A percentile compares a stretch with the other conserved stretches of the same genome.
Conservation (phyloP, 2,888 invertebrate species). For the Eledona agricola region DNA sequence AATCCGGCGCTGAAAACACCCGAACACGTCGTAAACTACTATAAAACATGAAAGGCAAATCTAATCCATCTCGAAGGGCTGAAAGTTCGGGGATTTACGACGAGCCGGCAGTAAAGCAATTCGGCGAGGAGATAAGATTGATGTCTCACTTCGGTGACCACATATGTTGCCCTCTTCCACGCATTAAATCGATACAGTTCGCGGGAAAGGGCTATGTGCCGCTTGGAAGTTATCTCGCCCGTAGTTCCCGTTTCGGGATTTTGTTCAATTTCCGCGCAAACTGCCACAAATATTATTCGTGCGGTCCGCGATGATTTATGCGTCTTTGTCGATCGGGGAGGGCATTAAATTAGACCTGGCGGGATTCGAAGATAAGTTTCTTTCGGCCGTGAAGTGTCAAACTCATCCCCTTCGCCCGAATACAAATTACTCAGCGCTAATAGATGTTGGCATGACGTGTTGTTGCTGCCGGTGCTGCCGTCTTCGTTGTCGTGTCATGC, state of each 20-base stretch:
- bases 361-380: no score
- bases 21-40: slow-evolving; percentile 57
- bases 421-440: slow-evolving; percentile 42
- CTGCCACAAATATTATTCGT: slow-evolving; percentile 41
- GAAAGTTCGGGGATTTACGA: slow-evolving; percentile 55
- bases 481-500: slow-evolving; percentile 40
- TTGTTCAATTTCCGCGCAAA: slow-evolving; percentile 37
- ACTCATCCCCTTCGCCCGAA: slow-evolving; percentile 26
- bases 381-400: slow-evolving; percentile 14
- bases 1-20: slow-evolving; percentile 40
- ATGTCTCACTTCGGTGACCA: slow-evolving; percentile 57
- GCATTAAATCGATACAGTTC: slow-evolving; percentile 48
- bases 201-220: slow-evolving; percentile 45
- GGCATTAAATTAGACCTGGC: no score
- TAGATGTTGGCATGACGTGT: slow-evolving; percentile 42
- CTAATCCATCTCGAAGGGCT: slow-evolving; percentile 57
- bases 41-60: slow-evolving; percentile 57
- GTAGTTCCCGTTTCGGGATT: no score
- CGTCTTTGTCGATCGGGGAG: slow-evolving; percentile 19
- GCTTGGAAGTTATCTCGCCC: no score
- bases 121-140: slow-evolving; percentile 54
- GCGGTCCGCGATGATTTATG: slow-evolving; percentile 36
- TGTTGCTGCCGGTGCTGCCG: no score
- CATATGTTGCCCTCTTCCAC: slow-evolving; percentile 47
- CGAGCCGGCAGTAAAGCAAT: slow-evolving; percentile 52